Conservation (phyloP, 2,888 invertebrate genomes). For the Trachelus stipa region DNA sequence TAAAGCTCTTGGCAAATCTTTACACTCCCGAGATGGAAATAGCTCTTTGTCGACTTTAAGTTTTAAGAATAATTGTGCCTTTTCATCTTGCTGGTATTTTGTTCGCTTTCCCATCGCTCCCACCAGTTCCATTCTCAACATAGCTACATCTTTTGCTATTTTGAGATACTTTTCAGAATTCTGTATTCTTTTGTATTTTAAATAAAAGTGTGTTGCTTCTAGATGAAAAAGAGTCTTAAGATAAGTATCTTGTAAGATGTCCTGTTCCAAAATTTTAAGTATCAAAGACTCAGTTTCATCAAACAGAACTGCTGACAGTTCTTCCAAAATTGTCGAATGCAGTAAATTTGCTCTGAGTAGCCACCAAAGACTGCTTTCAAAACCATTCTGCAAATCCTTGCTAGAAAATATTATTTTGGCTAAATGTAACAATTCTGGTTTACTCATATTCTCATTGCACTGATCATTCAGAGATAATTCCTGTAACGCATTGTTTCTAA, state of each 20-base stretch:
- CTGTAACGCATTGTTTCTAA: constrained; percentile 51
- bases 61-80: constrained; percentile 85
- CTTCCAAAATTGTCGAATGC: constrained; percentile 83
- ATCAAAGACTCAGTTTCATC: constrained; percentile 71
- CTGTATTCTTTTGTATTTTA: constrained; percentile 80
- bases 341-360: constrained; percentile 77
- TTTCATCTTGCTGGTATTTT: constrained; percentile 83
- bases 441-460: constrained; percentile 53
- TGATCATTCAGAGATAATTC: constrained; percentile 61
- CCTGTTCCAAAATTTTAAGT: constrained; percentile 49
- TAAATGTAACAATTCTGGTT: constrained; percentile 62
- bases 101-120: constrained; percentile 92
- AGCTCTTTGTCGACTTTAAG: constrained; percentile 69
- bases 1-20: constrained; percentile 74
- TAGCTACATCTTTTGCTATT: constrained; percentile 73
- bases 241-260: constrained; percentile 34
- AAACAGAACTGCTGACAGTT: constrained; percentile 77
- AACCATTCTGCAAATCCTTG: constrained; percentile 63
- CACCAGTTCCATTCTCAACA: constrained; percentile 76
- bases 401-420: constrained; percentile 59
- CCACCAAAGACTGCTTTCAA: constrained; percentile 72
- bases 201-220: constrained; percentile 76
- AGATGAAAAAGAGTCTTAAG: constrained; percentile 67
- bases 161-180: constrained; percentile 77
- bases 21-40: constrained; percentile 65